A percentile compares a stretch with the other conserved stretches of the same genome.
phyloP scores from a whole-genome alignment of 23 tunicate species.

The Aplidium turbinatum region DNA sequence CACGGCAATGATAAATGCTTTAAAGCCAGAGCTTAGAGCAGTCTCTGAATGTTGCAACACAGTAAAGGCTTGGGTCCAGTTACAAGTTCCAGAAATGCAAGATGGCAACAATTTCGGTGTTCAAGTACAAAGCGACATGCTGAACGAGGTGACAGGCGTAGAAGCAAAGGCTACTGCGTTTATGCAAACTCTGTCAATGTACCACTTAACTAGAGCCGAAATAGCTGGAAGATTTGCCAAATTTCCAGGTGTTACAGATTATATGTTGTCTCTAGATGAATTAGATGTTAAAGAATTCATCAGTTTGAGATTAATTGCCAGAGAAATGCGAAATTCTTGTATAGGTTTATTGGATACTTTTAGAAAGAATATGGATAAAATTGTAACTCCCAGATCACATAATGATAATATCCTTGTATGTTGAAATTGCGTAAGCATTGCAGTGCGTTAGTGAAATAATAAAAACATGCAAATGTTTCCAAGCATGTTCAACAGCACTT shows the following conservation, averaged over 20 bases:
- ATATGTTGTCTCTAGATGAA: slow-evolving; percentile 63
- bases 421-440: too few species aligned
- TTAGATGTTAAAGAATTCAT: slow-evolving; percentile 85
- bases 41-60: slow-evolving; percentile 84
- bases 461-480: too few species aligned
- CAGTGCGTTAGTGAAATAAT: background rate
- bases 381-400: slow-evolving; percentile 71
- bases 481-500: too few species aligned
- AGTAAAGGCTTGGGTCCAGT: slow-evolving; percentile 86
- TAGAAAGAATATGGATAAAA: slow-evolving; percentile 81
- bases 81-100: slow-evolving; percentile 86
- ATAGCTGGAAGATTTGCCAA: slow-evolving; percentile 73
- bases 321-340: slow-evolving; percentile 81
- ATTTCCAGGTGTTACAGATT: slow-evolving; percentile 66
- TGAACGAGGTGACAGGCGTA: slow-evolving; percentile 68
- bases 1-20: slow-evolving; percentile 39
- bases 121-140: slow-evolving; percentile 88
- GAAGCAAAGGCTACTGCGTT: slow-evolving; percentile 58
- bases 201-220: slow-evolving; percentile 87
- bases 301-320: slow-evolving; percentile 65
- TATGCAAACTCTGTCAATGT: slow-evolving; percentile 71
- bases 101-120: slow-evolving; percentile 99
- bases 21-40: slow-evolving; percentile 73
- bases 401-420: slow-evolving; percentile 76
- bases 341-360: slow-evolving; percentile 67